Evolutionary conservation across 2,888 invertebrate species (phyloP).

Genomic region (Leptinotarsa juncta): DNA sequence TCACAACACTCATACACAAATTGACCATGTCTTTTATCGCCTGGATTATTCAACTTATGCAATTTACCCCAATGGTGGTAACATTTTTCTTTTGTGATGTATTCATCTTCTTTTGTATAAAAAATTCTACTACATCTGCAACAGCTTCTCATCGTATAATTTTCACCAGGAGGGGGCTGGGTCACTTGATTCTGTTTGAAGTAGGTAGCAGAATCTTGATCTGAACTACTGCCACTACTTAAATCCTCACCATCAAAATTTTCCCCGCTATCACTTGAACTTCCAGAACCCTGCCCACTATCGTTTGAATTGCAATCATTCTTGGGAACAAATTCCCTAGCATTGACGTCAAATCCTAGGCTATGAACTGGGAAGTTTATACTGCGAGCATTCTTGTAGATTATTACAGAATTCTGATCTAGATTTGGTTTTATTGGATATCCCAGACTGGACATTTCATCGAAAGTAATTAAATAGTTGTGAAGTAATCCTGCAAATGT

Average conservation of each 20-base stretch:
- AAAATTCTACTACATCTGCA: slow-evolving; percentile 46
- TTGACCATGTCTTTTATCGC: slow-evolving; percentile 34
- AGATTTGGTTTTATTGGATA: slow-evolving; percentile 76
- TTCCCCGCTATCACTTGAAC: slow-evolving; percentile 64
- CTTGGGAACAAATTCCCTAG: slow-evolving; percentile 74
- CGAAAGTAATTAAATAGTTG: slow-evolving; percentile 72
- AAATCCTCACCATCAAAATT: slow-evolving; percentile 55
- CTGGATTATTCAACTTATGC: slow-evolving; percentile 59
- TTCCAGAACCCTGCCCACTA: slow-evolving; percentile 63
- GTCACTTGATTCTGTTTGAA: slow-evolving; percentile 21
- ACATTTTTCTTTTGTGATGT: slow-evolving; percentile 81
- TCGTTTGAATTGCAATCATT: slow-evolving; percentile 46
- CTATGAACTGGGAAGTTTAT: slow-evolving; percentile 20
- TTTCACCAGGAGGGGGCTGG: slow-evolving; percentile 29
- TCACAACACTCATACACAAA: slow-evolving; percentile 75
- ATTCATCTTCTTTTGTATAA: slow-evolving; percentile 66
- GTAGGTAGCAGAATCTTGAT: slow-evolving; percentile 25
- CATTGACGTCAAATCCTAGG: slow-evolving; percentile 72
- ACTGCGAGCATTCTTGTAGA: slow-evolving; percentile 24
- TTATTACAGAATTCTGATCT: slow-evolving; percentile 29
- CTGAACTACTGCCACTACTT: slow-evolving; percentile 70
- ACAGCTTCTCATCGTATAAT: slow-evolving; percentile 39
- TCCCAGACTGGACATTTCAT: slow-evolving; percentile 75
- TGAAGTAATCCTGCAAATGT: slow-evolving; percentile 71
- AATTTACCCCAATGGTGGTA: slow-evolving; percentile 90